These are phyloP conservation scores for Platyscapa corneri DNA, from an alignment of 1,140 invertebrate species.

Conservation along the genomic window DNA sequence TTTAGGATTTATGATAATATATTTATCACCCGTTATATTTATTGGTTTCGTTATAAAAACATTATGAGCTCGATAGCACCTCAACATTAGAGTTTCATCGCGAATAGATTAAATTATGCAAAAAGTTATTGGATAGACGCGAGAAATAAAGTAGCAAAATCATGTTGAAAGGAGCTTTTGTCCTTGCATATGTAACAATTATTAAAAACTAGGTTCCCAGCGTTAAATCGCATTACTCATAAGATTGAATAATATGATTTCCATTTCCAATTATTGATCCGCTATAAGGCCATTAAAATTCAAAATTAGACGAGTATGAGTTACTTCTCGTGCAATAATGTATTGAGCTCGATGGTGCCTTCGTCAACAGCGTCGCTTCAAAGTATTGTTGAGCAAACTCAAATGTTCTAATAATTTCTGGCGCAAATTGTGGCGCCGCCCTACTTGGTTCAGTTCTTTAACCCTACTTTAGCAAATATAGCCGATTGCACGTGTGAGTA, in stretches of 20 bases:
- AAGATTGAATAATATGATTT: neutral
- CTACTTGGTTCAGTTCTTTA: constrained; percentile 10
- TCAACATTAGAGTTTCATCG: neutral
- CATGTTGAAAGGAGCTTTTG: neutral
- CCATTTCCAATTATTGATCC: neutral
- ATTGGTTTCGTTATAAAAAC: too few relatives aligned
- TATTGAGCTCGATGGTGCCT: neutral
- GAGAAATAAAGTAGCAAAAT: neutral
- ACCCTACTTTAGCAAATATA: constrained; percentile 6
- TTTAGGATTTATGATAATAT: too few relatives aligned
- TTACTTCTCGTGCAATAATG: neutral
- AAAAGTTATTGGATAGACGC: neutral
- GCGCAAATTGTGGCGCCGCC: constrained; percentile 20
- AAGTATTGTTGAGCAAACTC: neutral
- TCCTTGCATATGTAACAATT: neutral
- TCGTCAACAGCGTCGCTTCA: neutral
- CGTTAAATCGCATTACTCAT: neutral
- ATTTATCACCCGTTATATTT: too few relatives aligned
- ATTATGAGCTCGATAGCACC: too few relatives aligned
- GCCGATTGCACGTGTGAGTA: neutral
- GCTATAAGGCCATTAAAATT: neutral
- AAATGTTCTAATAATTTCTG: constrained; percentile 29
- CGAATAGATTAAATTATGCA: neutral
- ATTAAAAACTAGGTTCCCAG: neutral
- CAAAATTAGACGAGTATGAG: neutral